phyloP scores from a whole-genome alignment of 2,888 invertebrate genomes.

The Drosophila gaucha region DNA sequence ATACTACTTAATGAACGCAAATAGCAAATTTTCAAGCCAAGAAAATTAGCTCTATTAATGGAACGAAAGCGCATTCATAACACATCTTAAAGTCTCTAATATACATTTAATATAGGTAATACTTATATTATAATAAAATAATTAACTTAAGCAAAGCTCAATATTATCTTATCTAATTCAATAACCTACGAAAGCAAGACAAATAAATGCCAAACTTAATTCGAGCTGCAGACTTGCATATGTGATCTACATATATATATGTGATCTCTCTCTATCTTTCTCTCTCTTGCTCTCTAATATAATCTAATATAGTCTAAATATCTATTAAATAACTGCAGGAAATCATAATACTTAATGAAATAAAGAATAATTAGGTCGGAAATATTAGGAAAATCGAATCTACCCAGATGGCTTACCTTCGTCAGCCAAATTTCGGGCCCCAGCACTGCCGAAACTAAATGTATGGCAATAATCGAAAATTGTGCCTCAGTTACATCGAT shows the following conservation, averaged over 20 bases:
- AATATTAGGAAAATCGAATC: constrained; percentile 1
- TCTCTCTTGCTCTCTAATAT: neutral
- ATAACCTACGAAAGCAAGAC: no score
- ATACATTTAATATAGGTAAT: neutral
- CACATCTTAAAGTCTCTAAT: constrained; percentile 21
- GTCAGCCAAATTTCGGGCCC: constrained; percentile 95
- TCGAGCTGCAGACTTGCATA: neutral
- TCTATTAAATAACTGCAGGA: constrained; percentile 35
- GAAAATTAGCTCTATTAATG: constrained; percentile 33
- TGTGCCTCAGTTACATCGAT: constrained; percentile 99
- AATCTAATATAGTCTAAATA: constrained; percentile 27
- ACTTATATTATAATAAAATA: constrained; percentile 14
- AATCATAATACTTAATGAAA: constrained; percentile 25
- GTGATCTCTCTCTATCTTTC: neutral
- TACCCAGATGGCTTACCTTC: constrained; percentile 86
- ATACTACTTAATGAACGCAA: constrained; percentile 22
- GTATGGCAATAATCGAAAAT: constrained; percentile 95
- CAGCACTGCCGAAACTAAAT: constrained; percentile 93
- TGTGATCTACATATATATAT: no score
- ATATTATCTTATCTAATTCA: no score
- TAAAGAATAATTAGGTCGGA: neutral
- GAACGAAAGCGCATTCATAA: constrained; percentile 30
- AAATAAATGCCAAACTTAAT: neutral
- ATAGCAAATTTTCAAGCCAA: constrained; percentile 14
- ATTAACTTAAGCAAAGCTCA: neutral